A percentile compares a stretch with the other conserved stretches of the same genome.
These are phyloP conservation scores for Xanthorhoe spadicearia DNA, from an alignment of 2,888 invertebrate genomes.

Conservation along the genomic window DNA sequence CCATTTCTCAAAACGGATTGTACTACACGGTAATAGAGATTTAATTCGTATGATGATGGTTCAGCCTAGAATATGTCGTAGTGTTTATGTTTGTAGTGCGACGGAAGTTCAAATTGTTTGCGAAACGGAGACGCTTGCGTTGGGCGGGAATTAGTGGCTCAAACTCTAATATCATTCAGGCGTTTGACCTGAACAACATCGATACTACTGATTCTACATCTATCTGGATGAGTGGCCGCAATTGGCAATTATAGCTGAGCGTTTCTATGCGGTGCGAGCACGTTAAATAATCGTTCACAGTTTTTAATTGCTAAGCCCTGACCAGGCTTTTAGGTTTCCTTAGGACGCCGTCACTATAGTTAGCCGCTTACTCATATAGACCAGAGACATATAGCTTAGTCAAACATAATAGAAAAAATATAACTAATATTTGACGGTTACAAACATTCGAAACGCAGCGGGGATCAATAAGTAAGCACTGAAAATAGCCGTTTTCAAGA, in stretches of 20 bases:
- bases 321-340: too few relatives aligned
- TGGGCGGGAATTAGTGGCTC: constrained; percentile 53
- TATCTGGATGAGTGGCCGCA: background rate
- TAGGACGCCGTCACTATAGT: too few relatives aligned
- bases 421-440: too few relatives aligned
- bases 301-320: too few relatives aligned
- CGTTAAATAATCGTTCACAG: too few relatives aligned
- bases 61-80: constrained; percentile 37
- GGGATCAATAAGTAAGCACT: too few relatives aligned
- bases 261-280: too few relatives aligned
- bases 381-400: too few relatives aligned
- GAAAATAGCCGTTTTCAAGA: too few relatives aligned
- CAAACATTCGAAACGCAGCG: too few relatives aligned
- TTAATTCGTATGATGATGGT: constrained; percentile 25
- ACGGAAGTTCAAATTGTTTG: constrained; percentile 54
- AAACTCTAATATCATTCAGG: constrained; percentile 58
- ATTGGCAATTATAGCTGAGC: background rate
- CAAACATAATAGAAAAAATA: too few relatives aligned
- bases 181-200: constrained; percentile 43
- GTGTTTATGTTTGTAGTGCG: constrained; percentile 49
- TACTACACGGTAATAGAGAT: constrained; percentile 9
- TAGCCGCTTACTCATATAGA: too few relatives aligned
- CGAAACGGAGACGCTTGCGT: constrained; percentile 48
- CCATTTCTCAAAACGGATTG: constrained; percentile 4
- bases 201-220: background rate